Evolutionary conservation across 2,797 vertebrate genomes (phyloP), one percentile per base, ranked within the genome.

Genomic region (Trichosurus vulpecula): DNA sequence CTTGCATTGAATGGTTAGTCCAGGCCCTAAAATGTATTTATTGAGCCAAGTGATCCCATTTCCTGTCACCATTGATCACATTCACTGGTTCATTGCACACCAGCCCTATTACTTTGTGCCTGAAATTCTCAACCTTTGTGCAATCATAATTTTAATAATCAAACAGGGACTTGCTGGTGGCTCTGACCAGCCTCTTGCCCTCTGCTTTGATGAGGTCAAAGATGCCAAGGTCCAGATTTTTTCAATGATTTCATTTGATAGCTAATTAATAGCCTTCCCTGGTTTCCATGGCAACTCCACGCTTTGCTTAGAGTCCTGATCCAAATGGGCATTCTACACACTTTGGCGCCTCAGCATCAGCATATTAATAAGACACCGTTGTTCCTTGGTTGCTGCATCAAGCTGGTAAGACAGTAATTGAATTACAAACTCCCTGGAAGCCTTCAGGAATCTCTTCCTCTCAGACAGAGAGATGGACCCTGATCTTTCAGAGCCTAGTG

Each of bases 311-410:
- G 94, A 98, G 97, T 95, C 97, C 94, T 97, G 97, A 97, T 98
- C 98, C 98, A 98, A 98, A 95, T 96, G 98, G 98, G 98, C 97
- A 97, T 98, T 98, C 98, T 97, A 96, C 94, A 96, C 97, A 96
- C 96, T 98, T 97, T 96, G 95, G 93, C 97, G 98, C 98, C 41
- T 16, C 95, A 97, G 96, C 96, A 98, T 98, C 98, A 96, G 98
- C 98, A 98, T 98, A 97, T 98, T 98, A 98, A 98, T 98, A 96
- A 96, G 98, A 98, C 93, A 94, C 95, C 97, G 96, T 94, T 92
- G 54, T 97, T 97, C 96, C 94, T 97, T 97, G 90, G 98, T 98
- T 98, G 97, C 97, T 98, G 95, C 97, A 96, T 95, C 4, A 95
- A 95, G 92, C 94, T 98, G 94, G 55, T 94, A 97, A 97, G 95